These are phyloP conservation scores for Melanotaenia maccullochi DNA, from an alignment of 2,797 vertebrate genomes.

Conservation along the genomic window DNA sequence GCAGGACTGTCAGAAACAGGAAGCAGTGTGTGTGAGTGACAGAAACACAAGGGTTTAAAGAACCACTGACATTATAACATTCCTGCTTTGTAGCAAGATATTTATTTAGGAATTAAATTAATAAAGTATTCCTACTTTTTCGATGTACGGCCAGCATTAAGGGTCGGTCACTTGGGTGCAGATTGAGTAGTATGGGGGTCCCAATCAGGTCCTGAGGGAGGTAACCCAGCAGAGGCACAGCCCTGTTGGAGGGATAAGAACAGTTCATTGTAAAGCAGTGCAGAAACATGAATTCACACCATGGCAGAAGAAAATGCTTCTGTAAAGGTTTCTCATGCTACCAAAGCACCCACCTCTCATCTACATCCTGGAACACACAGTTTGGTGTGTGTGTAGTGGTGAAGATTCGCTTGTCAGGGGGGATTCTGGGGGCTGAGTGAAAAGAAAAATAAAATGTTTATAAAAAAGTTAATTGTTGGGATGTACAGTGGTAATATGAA, in stretches of 20 bases:
- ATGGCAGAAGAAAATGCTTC: background rate
- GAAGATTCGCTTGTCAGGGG: conserved; percentile 95
- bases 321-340: no score
- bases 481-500: background rate
- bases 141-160: conserved; percentile 94
- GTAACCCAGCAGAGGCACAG: conserved; percentile 93
- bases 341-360: conserved; percentile 87
- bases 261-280: background rate
- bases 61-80: background rate
- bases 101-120: background rate
- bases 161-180: conserved; percentile 93
- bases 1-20: conserved; percentile 77
- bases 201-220: conserved; percentile 96
- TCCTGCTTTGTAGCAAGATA: background rate
- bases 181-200: conserved; percentile 88
- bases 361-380: conserved; percentile 96
- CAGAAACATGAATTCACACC: background rate
- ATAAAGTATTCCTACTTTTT: conserved; percentile 83
- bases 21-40: background rate
- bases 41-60: background rate
- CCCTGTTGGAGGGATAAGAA: conserved; percentile 77
- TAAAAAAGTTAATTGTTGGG: background rate
- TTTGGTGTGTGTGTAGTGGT: conserved; percentile 96
- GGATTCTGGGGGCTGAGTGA: conserved; percentile 91
- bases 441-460: background rate